Base-by-base conservation (phyloP, 2,888 invertebrate genomes). In the Dolichomitus sp. region DNA sequence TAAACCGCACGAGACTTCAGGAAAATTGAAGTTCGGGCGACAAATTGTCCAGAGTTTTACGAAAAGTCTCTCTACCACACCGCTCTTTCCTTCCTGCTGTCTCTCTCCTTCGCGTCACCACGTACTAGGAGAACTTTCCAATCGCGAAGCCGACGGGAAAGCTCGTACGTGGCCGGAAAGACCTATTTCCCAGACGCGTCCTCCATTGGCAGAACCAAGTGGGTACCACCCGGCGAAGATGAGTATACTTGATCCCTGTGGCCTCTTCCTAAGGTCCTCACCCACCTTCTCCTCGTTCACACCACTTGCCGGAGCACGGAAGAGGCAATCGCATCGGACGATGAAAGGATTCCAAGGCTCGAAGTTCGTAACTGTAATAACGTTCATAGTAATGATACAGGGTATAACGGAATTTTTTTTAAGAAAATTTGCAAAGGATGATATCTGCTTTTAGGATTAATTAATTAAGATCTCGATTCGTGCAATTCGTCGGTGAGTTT, bases 21-120 rank as follows among this genome's bases (percentile, higher is more conserved):
- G 52, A 40, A 85, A 84, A 85, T 86, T 84, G 83, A 84, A 84
- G 85, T 85, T 84, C 74, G 77, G 52, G 42, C 83, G 82, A 85
- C 85, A 86, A 84, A 85, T 86, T 84, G 82, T 80, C 78, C 68
- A 65, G 76, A 78, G 76, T 78, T 78, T 81, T 76, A 63, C 68
- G 57, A 57, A 76, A 79, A 66, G 48, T 79, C 72, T 48, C 17
- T 50, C 63, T 9, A 2, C 37, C 14, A n/a, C 40, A 14, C 33
- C 4, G 12, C n/a, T 37, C 4, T 69, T 57, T 63, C 48, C 42
- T 33, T 61, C n/a, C 40, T 45, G 14, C 54, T 63, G 23, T 61
- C 30, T 50, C 63, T 69, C 57, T 76, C 70, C 23, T 68, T 27
- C 59, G 70, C 52, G 42, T 66, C 37, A 12, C 50, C 77, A 72